phyloP scores from a whole-genome alignment of 2,888 invertebrate genomes.

The Druceiella hillmani region DNA sequence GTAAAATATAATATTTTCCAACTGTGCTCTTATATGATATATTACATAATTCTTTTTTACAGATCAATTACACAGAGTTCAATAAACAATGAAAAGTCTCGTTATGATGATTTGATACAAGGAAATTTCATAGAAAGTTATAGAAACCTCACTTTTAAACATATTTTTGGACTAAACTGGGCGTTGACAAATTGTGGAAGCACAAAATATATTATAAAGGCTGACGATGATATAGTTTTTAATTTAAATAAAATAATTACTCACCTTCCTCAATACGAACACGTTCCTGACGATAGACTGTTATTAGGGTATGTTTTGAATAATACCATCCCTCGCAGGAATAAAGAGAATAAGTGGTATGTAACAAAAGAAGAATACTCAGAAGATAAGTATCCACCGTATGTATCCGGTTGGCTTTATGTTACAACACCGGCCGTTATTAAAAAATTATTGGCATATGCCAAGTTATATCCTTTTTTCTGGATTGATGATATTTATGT shows the following conservation, averaged over 20 bases:
- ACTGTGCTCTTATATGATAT: too few species aligned
- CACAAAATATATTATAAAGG: conserved; percentile 65
- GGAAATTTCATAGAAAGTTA: conserved; percentile 75
- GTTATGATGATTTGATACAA: conserved; percentile 67
- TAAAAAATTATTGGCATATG: conserved; percentile 48
- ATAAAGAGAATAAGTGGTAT: conserved; percentile 73
- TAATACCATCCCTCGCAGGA: conserved; percentile 59
- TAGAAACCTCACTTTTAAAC: conserved; percentile 75
- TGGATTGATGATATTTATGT: conserved; percentile 91
- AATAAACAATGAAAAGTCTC: conserved; percentile 55
- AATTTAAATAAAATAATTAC: conserved; percentile 56
- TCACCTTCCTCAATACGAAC: conserved; percentile 36
- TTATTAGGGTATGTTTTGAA: conserved; percentile 64
- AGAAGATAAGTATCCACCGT: conserved; percentile 60
- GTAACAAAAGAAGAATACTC: conserved; percentile 63
- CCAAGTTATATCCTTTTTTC: conserved; percentile 60
- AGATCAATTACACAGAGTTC: conserved; percentile 50
- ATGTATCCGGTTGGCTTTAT: conserved; percentile 82
- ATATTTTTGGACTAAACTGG: conserved; percentile 78
- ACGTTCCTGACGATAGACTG: conserved; percentile 33
- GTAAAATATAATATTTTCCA: too few species aligned
- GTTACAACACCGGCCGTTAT: conserved; percentile 64
- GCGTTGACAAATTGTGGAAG: conserved; percentile 55
- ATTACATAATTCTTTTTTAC: too few species aligned
- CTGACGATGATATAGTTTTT: conserved; percentile 76